Percentiles rank a stretch among this genome's conserved stretches.
Evolutionary conservation across 2,797 vertebrate genomes (phyloP).

Genomic region (Leuciscus waleckii): DNA sequence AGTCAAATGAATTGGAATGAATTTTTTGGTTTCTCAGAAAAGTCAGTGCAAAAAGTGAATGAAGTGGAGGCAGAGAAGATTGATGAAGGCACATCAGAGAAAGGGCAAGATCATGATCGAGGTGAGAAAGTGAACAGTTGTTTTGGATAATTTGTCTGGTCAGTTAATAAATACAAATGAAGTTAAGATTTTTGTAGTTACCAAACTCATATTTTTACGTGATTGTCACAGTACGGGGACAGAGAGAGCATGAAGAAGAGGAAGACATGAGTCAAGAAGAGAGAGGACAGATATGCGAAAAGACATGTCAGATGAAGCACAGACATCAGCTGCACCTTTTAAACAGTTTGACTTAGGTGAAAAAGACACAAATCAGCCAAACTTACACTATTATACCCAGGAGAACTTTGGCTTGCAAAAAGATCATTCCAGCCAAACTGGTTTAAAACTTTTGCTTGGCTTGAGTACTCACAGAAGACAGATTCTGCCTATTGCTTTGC

Average conservation of each 20-base stretch:
- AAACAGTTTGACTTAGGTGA: background rate
- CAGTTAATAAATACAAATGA: background rate
- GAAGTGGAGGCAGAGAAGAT: background rate
- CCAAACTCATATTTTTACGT: background rate
- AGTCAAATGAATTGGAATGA: background rate
- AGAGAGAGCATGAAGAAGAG: background rate
- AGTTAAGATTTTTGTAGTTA: background rate
- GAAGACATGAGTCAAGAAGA: background rate
- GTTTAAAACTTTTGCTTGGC: background rate
- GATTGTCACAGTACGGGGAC: slow-evolving; percentile 7
- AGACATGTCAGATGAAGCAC: slow-evolving; percentile 2
- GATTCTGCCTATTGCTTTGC: background rate
- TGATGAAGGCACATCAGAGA: background rate
- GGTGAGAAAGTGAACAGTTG: background rate
- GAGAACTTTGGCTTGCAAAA: background rate
- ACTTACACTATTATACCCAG: background rate
- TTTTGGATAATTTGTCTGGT: background rate
- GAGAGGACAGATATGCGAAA: background rate
- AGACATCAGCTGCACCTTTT: background rate
- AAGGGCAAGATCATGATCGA: background rate
- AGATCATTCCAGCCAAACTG: background rate
- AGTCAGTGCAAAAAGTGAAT: background rate
- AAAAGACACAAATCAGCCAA: background rate
- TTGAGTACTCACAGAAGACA: background rate
- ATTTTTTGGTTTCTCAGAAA: background rate